These are phyloP conservation scores for Pecten maximus DNA, from an alignment of 2,888 invertebrate genomes.

Conservation along the genomic window DNA sequence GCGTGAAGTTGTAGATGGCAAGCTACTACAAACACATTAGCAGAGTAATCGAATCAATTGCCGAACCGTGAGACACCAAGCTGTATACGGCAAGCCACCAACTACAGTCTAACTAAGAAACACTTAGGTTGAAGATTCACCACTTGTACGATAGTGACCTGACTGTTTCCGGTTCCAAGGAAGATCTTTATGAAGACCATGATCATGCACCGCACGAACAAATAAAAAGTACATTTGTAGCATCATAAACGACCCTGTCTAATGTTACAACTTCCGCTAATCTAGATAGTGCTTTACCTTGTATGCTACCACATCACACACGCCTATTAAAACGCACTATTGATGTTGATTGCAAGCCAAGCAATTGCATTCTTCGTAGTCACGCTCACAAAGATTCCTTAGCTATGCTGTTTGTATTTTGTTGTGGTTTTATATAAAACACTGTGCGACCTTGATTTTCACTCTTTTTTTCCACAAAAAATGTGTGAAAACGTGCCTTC, in stretches of 20 bases:
- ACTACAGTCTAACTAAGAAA: not conserved
- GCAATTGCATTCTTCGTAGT: not conserved
- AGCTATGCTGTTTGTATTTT: not conserved
- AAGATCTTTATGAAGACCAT: constrained; percentile 15
- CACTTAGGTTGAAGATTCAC: not conserved
- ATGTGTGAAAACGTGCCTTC: too few species aligned
- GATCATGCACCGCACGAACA: constrained; percentile 33
- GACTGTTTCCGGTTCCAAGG: constrained; percentile 1
- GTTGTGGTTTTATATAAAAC: not conserved
- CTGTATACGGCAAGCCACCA: not conserved
- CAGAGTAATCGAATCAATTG: not conserved
- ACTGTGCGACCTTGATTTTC: not conserved
- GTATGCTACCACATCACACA: constrained; percentile 14
- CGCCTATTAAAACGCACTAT: not conserved
- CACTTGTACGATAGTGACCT: not conserved
- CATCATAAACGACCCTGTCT: constrained; percentile 27
- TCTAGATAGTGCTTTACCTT: constrained; percentile 17
- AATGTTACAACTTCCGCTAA: constrained; percentile 29
- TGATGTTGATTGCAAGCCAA: not conserved
- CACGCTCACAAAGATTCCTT: not conserved
- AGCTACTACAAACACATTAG: not conserved
- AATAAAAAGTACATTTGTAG: constrained; percentile 35
- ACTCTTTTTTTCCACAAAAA: not conserved
- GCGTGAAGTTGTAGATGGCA: not conserved
- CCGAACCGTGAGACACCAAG: not conserved